These are phyloP conservation scores for Papilio protenor DNA, from an alignment of 2,888 invertebrate genomes.

Conservation along the genomic window DNA sequence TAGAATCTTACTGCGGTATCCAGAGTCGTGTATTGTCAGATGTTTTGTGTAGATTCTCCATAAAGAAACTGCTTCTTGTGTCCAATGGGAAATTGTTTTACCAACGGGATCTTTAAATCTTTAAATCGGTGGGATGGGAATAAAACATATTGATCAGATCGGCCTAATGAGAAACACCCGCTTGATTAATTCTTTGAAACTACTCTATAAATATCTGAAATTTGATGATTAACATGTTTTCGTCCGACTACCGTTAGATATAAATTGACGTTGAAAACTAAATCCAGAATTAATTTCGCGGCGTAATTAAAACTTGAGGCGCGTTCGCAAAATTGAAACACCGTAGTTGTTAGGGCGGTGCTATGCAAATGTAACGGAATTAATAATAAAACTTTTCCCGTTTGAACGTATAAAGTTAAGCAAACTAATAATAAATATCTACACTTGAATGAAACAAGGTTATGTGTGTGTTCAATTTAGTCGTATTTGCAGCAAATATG, in stretches of 20 bases:
- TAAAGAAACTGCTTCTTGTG: no score
- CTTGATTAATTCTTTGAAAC: no score
- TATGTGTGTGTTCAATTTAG: background rate
- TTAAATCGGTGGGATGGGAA: no score
- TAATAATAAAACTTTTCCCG: conserved; percentile 36
- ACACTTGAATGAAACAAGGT: background rate
- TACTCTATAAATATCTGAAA: no score
- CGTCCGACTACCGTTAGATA: conserved; percentile 4
- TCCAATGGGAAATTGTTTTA: no score
- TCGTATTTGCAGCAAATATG: background rate
- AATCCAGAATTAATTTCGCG: conserved; percentile 66
- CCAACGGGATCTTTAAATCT: no score
- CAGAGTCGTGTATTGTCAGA: no score
- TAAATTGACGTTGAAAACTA: conserved; percentile 48
- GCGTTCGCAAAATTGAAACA: conserved; percentile 49
- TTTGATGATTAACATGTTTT: background rate
- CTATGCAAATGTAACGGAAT: conserved; percentile 32
- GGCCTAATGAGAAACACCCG: no score
- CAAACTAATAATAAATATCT: conserved; percentile 3
- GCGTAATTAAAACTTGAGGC: conserved; percentile 67
- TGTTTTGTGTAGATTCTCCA: no score
- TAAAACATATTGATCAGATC: no score
- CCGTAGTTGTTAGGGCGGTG: conserved; percentile 36
- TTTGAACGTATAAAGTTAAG: conserved; percentile 3
- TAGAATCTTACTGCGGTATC: no score